phyloP scores from a whole-genome alignment of 2,888 invertebrate genomes.

The Pseudeuparius sepicola region DNA sequence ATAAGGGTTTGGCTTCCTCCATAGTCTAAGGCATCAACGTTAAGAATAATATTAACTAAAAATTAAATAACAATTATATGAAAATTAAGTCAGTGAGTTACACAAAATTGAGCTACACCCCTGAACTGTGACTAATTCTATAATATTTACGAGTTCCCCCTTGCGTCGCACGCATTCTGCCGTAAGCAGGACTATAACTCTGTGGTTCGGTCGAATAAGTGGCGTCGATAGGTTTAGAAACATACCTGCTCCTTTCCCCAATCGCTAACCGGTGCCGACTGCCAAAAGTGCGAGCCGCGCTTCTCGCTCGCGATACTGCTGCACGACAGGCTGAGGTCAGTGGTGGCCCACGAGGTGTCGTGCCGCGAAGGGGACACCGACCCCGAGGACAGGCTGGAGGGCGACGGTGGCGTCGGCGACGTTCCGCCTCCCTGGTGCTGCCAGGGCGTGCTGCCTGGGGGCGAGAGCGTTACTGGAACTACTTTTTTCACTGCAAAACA shows the following conservation, averaged over 20 bases:
- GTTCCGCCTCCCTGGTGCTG: conserved; percentile 36
- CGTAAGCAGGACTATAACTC: too few species aligned
- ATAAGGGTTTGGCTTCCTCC: too few species aligned
- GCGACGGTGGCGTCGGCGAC: conserved; percentile 48
- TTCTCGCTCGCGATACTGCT: conserved; percentile 55
- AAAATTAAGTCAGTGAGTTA: too few species aligned
- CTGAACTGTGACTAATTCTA: too few species aligned
- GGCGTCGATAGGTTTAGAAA: too few species aligned
- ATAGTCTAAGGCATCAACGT: too few species aligned
- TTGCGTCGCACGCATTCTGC: too few species aligned
- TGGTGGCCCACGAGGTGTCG: conserved; percentile 40
- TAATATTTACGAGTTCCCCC: too few species aligned
- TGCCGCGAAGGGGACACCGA: conserved; percentile 45
- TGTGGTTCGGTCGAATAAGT: too few species aligned
- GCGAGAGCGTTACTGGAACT: conserved; percentile 51
- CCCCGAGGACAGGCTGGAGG: conserved; percentile 55
- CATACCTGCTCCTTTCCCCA: conserved; percentile 70
- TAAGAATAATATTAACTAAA: too few species aligned
- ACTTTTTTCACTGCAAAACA: conserved; percentile 51
- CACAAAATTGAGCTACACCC: too few species aligned
- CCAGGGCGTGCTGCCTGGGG: conserved; percentile 54
- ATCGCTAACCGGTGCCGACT: conserved; percentile 59
- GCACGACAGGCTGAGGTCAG: conserved; percentile 49
- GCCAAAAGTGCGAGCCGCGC: conserved; percentile 54
- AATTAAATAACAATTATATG: too few species aligned